Percentiles rank a stretch among this genome's conserved stretches.
Conservation (phyloP, 37 sponge, comb jelly and placozoan species). For the Diacarnus erythraeanus region DNA sequence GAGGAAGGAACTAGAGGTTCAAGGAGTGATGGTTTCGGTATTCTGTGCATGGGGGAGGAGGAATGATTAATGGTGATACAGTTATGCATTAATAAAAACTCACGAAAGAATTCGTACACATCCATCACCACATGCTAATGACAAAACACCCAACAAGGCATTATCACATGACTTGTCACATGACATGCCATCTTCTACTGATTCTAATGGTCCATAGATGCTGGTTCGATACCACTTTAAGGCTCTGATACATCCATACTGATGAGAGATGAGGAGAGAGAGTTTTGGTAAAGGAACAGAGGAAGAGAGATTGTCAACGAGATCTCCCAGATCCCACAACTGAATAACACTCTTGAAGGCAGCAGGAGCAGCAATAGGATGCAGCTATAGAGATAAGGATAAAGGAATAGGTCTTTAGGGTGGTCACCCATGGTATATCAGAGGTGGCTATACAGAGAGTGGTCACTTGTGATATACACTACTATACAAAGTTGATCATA, state of each 20-base stretch:
- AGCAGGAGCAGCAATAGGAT: neutral
- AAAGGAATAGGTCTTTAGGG: too few relatives aligned
- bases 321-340: constrained; percentile 41
- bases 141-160: constrained; percentile 48
- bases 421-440: too few relatives aligned
- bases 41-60: neutral
- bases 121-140: constrained; percentile 75
- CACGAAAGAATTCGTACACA: constrained; percentile 54
- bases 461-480: too few relatives aligned
- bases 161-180: neutral
- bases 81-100: neutral
- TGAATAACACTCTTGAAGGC: constrained; percentile 19
- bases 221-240: constrained; percentile 69
- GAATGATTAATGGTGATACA: neutral
- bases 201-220: neutral
- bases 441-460: too few relatives aligned
- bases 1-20: too few relatives aligned
- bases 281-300: constrained; percentile 5
- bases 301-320: neutral
- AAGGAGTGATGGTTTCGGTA: neutral
- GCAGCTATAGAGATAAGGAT: neutral
- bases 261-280: constrained; percentile 44
- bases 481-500: too few relatives aligned
- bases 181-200: neutral
- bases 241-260: constrained; percentile 49